Percentiles rank a stretch among this genome's conserved stretches.
phyloP scores from a whole-genome alignment of 2,797 vertebrate species.

The Xenopus petersii region DNA sequence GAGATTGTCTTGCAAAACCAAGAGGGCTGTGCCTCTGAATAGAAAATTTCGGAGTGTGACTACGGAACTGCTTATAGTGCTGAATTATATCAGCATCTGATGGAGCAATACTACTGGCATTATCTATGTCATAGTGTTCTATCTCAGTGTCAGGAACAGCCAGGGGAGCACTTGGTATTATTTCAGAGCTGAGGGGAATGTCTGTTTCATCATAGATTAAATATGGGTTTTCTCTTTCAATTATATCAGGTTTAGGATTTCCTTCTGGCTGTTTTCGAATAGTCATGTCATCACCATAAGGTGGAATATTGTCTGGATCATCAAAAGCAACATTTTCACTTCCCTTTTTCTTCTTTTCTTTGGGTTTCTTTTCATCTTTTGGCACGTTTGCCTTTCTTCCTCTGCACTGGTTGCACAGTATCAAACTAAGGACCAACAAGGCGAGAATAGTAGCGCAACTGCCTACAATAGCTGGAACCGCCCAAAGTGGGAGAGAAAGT shows the following conservation, averaged over 20 bases:
- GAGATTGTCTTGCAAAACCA: slow-evolving; percentile 91
- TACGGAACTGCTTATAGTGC: slow-evolving; percentile 96
- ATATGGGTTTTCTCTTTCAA: slow-evolving; percentile 94
- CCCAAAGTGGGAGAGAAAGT: slow-evolving; percentile 89
- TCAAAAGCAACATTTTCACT: slow-evolving; percentile 95
- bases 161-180: slow-evolving; percentile 86
- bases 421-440: slow-evolving; percentile 87
- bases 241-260: slow-evolving; percentile 96
- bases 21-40: slow-evolving; percentile 95
- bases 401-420: slow-evolving; percentile 91
- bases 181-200: slow-evolving; percentile 78
- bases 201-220: slow-evolving; percentile 95
- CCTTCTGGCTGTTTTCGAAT: slow-evolving; percentile 95
- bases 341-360: slow-evolving; percentile 96
- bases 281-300: slow-evolving; percentile 91
- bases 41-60: slow-evolving; percentile 93
- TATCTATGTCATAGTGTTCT: slow-evolving; percentile 97
- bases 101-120: slow-evolving; percentile 95
- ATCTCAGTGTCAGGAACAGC: slow-evolving; percentile 83
- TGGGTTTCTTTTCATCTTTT: slow-evolving; percentile 86
- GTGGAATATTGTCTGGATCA: slow-evolving; percentile 90
- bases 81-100: slow-evolving; percentile 95
- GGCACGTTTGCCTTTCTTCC: slow-evolving; percentile 76
- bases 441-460: slow-evolving; percentile 88
- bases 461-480: slow-evolving; percentile 91